phyloP scores from a whole-genome alignment of 2,113 vertebrate genomes.

The Strix aluco region DNA sequence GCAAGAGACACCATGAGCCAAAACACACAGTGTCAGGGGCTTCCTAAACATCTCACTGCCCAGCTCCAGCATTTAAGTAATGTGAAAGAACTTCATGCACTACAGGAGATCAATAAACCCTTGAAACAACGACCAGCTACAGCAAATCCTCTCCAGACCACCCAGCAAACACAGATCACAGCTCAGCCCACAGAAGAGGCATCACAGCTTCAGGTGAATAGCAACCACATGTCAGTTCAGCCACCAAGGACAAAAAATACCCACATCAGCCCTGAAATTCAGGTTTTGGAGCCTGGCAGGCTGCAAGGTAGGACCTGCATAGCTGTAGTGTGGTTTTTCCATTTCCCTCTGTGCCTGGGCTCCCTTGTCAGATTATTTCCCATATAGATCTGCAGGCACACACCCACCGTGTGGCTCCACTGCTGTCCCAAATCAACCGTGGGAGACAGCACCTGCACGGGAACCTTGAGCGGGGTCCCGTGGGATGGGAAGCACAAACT shows the following conservation, averaged over 20 bases:
- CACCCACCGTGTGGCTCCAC: not conserved
- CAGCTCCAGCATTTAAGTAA: not conserved
- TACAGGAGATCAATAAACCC: not conserved
- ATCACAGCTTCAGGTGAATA: not conserved
- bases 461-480: not conserved
- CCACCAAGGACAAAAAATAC: not conserved
- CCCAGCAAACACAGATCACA: not conserved
- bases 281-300: not conserved
- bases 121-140: not conserved
- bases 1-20: not conserved
- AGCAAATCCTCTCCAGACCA: not conserved
- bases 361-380: not conserved
- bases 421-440: not conserved
- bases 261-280: not conserved
- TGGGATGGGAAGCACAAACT: not conserved
- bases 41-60: not conserved
- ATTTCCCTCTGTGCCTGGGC: not conserved
- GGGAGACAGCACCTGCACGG: not conserved
- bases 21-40: not conserved
- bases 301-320: not conserved
- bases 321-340: not conserved
- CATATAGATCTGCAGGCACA: not conserved
- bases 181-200: not conserved
- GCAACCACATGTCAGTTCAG: fast-evolving
- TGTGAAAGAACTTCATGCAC: fast-evolving